Base-by-base conservation (phyloP, 1,140 invertebrate genomes). In the Drosophila seguyi region DNA sequence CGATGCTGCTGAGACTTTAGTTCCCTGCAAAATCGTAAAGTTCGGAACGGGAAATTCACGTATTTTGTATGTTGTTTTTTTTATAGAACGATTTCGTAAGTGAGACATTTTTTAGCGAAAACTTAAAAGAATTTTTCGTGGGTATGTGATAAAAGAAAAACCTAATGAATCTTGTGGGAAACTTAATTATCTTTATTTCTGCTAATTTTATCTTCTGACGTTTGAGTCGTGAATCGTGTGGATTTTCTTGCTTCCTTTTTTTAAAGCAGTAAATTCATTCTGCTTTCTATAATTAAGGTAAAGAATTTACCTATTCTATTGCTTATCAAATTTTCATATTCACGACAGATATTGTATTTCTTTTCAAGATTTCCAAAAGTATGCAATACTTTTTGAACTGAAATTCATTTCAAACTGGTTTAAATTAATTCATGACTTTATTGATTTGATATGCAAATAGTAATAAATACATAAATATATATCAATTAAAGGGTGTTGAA, bases 21-120 rank as follows among this genome's bases (percentile, higher is more conserved):
- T 71, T 57, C 41, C 41, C 27, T 20, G 34, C 16, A 16, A 39
- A 20, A 18, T 36, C 29, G n/a, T 36, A 29, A 36, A 16, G 29
- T 16, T 7, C 6, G 20, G 50, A 69, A 67, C 62, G n/a, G n/a
- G 62, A 53, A 69, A n/a, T 67, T 66, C 13, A 14, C 29, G 29
- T 44, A 16, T 63, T 50, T 39, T 50, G 2, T 47, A 8, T 47
- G n/a, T 47, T 34, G 4, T 25, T 8, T 29, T 18, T 22, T 29
- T 29, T 27, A 20, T 25, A 18, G 6, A 38, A 41, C 20, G 27
- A 34, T 50, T 65, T 65, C 27, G 36, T 41, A 65, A 50, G 36
- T 50, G 27, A 34, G 18, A 41, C 20, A 41, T n/a, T 38, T 66
- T 38, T 61, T 27, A 45, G 29, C 38, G 13, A 25, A 41, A 59